Percentiles rank a stretch among this genome's conserved stretches.
Evolutionary conservation across 1,140 invertebrate species (phyloP).

Genomic region (Saccostrea glomerata): DNA sequence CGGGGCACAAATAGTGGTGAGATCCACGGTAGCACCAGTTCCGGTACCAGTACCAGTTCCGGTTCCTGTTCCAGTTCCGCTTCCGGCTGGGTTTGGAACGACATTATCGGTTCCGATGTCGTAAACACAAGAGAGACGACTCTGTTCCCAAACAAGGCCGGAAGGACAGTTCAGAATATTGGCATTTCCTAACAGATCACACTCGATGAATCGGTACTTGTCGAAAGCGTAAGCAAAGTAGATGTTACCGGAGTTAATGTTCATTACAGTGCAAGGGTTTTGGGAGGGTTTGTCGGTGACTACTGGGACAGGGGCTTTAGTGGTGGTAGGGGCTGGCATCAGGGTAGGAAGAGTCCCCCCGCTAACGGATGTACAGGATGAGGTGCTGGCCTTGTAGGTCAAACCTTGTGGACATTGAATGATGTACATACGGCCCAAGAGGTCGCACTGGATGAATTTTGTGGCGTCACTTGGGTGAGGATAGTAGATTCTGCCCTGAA

Average conservation of each 20-base stretch:
- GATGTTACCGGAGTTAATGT: slow-evolving; percentile 47
- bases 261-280: slow-evolving; percentile 58
- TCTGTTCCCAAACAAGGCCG: slow-evolving; percentile 28
- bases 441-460: slow-evolving; percentile 69
- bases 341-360: not conserved
- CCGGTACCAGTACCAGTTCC: slow-evolving; percentile 13
- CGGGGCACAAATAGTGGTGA: not conserved
- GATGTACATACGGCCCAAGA: slow-evolving; percentile 65
- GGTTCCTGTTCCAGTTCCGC: not conserved
- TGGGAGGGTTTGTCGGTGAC: not conserved
- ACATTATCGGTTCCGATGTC: slow-evolving; percentile 5
- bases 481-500: slow-evolving; percentile 54
- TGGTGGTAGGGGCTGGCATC: not conserved
- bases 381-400: slow-evolving; percentile 42
- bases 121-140: slow-evolving; percentile 36
- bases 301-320: not conserved
- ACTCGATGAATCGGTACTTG: slow-evolving; percentile 64
- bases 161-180: slow-evolving; percentile 55
- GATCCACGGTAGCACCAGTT: slow-evolving; percentile 17
- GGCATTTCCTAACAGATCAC: slow-evolving; percentile 54
- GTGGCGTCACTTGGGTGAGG: slow-evolving; percentile 62
- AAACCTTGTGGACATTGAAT: slow-evolving; percentile 63
- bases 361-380: slow-evolving; percentile 41
- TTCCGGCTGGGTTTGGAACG: not conserved
- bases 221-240: slow-evolving; percentile 59